Base-by-base conservation (phyloP, 2,888 invertebrate genomes). In the Cosmorhoe ocellata region DNA sequence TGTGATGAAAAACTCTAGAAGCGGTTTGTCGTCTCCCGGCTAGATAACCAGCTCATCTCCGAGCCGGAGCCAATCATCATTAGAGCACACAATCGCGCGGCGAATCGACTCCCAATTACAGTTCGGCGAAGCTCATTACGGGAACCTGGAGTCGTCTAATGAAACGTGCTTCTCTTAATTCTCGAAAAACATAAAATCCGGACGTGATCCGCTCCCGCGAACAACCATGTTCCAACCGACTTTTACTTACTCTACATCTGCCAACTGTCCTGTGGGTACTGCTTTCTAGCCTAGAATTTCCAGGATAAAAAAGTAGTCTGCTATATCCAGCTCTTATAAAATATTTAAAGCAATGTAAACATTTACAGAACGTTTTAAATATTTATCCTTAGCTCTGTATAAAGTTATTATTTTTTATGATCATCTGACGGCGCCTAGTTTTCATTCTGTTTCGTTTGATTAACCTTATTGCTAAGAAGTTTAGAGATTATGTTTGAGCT, bases 131-230 rank as follows among this genome's bases (percentile, higher is more conserved):
- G 22, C 53, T 53, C 48, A 49, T 49, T 37, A 47, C 46, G 30
- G 7, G 41, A 36, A 26, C 39, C 40, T 33, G 43, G 32, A 18
- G 14, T 22, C 11, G 37, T 30, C 38, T 49, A 53, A 53, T 53
- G 52, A 44, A 53, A 53, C 47, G 47, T 47, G 39, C 45, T 42
- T 13, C 43, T 42, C 24, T 40, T 41, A 39, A 37, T 50, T 41
- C 43, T 28, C 30, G 41, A 42, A 46, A 43, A 32, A 49, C 49
- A 57, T 48, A 57, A 45, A 54, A 54, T 38, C 30, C 33, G 53
- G 32, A 54, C 57, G 57, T 58, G 57, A 34, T 49, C 36, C 45
- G 30, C 37, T 33, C 32, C 33, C 13, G 12, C 24, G 10, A 30
- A n/a, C n/a, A 10, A 24, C 28, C 14, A 7, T 30, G 36, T 32